Evolutionary conservation across 2,797 vertebrate genomes (phyloP), one percentile per base, ranked within the genome.

Genomic region (Sebastiscus tertius): DNA sequence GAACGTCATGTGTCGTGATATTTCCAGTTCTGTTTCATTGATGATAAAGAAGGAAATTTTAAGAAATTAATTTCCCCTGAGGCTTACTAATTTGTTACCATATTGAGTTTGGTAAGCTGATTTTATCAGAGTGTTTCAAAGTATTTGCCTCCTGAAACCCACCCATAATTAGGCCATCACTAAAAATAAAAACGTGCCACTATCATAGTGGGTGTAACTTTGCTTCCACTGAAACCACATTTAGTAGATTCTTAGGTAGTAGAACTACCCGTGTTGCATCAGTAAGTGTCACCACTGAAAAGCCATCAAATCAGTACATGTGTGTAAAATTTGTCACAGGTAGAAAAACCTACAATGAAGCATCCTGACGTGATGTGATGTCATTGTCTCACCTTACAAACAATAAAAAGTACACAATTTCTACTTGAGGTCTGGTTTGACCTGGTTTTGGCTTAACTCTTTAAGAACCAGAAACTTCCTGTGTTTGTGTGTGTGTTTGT

Each of bases 401-500:
- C 34, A 64, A 68, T 34, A 29, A n/a, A 76, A 69, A 70, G 3
- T 31, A 36, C 5, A 39, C 9, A 33, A 4, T 39, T 52, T 5
- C 5, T 46, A 34, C 42, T 60, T 26, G 29, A 49, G 20, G 20
- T 66, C 27, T 27, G 5, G 8, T 62, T 77, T 77, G 65, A 75
- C 31, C 72, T 79, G 46, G 27, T 79, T 82, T 73, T 69, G 71
- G 33, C 36, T 75, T 27, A 56, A 29, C 29, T 66, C 46, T 29
- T 66, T n/a, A 22, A 73, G 69, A 75, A 36, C 1, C 55, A 34
- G 42, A 46, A 46, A 46, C 42, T 83, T 78, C 39, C 27, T 63
- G 31, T 68, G 55, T 62, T 26, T 54, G 56, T 68, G 56, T 56
- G 31, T 16, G 60, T 65, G 59, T 68, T 14, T 76, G 46, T 64